Percentiles rank a stretch among this genome's conserved stretches.
Conservation (phyloP, 1,140 invertebrate genomes). For the Lutraria rhynchaena region DNA sequence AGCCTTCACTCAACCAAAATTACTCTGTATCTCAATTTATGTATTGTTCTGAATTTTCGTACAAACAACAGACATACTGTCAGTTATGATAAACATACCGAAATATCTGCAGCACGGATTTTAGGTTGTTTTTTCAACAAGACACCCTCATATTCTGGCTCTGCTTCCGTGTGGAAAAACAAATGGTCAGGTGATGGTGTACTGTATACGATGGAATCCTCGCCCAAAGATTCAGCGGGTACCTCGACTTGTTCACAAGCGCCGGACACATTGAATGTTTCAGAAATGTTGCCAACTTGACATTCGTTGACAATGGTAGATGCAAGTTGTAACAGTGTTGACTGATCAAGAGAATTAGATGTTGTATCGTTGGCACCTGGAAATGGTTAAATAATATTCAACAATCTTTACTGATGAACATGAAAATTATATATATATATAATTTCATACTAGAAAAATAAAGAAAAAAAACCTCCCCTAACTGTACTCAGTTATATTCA, state of each 20-base stretch:
- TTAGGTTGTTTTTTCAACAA: conserved; percentile 31
- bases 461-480: too few relatives aligned
- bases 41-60: too few relatives aligned
- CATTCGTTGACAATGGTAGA: conserved; percentile 48
- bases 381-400: too few relatives aligned
- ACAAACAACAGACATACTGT: too few relatives aligned
- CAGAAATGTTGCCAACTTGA: conserved; percentile 41
- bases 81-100: too few relatives aligned
- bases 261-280: conserved; percentile 29
- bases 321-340: conserved; percentile 11
- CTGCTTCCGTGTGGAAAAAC: conserved; percentile 20
- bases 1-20: too few relatives aligned
- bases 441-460: too few relatives aligned
- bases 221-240: conserved; percentile 10
- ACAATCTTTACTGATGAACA: too few relatives aligned
- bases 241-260: conserved; percentile 33
- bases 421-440: too few relatives aligned
- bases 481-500: too few relatives aligned
- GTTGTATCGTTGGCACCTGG: conserved; percentile 21
- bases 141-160: conserved; percentile 37
- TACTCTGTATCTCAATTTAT: too few relatives aligned
- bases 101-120: conserved; percentile 36
- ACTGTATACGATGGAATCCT: conserved; percentile 10
- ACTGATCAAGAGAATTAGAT: conserved; percentile 23
- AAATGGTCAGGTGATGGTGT: conserved; percentile 37